A percentile compares a stretch with the other conserved stretches of the same genome.
Evolutionary conservation across 1,140 invertebrate genomes (phyloP).

Genomic region (Trichonephila clavipes): DNA sequence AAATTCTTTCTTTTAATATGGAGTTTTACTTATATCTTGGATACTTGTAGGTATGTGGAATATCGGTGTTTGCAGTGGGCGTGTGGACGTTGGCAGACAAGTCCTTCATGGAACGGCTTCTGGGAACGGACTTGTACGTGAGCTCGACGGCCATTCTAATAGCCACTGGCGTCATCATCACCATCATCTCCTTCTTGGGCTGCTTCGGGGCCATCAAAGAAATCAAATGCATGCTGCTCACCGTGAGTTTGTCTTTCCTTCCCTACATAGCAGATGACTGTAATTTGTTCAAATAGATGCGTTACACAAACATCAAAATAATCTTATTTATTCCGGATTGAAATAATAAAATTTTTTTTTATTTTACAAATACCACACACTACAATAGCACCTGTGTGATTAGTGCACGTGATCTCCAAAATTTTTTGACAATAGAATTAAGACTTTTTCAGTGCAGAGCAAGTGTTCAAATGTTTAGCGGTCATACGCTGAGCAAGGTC

Average conservation of each 20-base stretch:
- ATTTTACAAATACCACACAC: too few species aligned
- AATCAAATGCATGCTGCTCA: slow-evolving; percentile 93
- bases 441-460: too few species aligned
- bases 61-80: slow-evolving; percentile 87
- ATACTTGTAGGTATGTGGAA: slow-evolving; percentile 86
- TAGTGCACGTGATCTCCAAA: too few species aligned
- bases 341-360: too few species aligned
- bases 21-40: too few species aligned
- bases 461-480: too few species aligned
- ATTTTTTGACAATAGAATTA: too few species aligned
- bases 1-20: too few species aligned
- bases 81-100: slow-evolving; percentile 90
- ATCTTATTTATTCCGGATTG: too few species aligned
- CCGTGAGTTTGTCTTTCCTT: slow-evolving; percentile 83
- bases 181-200: slow-evolving; percentile 90
- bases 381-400: too few species aligned
- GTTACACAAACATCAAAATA: too few species aligned
- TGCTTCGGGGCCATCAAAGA: slow-evolving; percentile 92
- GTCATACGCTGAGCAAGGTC: too few species aligned
- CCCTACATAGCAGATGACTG: not conserved
- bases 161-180: slow-evolving; percentile 88
- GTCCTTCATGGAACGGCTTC: slow-evolving; percentile 88
- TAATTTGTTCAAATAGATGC: not conserved
- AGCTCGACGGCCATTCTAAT: slow-evolving; percentile 90
- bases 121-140: slow-evolving; percentile 91